Percentiles rank a stretch among this genome's conserved stretches.
Conservation (phyloP, 2,888 invertebrate species). For the Chrysolina americana region DNA sequence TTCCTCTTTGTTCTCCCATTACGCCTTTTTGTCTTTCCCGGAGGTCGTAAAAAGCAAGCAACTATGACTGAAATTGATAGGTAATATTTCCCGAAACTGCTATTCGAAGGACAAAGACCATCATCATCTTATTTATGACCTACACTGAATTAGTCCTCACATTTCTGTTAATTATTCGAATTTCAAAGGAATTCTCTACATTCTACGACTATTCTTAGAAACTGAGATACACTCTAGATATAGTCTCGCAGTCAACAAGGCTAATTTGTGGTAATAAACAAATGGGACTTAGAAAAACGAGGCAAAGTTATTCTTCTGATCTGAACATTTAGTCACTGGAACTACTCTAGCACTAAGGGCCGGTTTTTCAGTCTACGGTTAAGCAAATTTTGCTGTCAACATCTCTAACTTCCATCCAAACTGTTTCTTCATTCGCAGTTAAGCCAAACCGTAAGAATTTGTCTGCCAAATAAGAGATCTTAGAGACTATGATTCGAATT, state of each 20-base stretch:
- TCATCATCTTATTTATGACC: constrained; percentile 16
- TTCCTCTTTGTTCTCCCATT: constrained; percentile 17
- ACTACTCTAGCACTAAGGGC: no score
- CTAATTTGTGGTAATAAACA: neutral
- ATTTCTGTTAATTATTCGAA: constrained; percentile 13
- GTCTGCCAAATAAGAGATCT: no score
- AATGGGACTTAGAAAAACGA: neutral
- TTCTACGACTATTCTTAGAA: constrained; percentile 13
- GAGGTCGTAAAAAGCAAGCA: constrained; percentile 20
- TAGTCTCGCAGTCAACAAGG: neutral
- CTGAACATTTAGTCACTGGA: no score
- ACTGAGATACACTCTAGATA: neutral
- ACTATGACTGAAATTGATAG: constrained; percentile 13
- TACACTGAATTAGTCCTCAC: constrained; percentile 6
- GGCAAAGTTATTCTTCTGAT: no score
- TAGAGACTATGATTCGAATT: no score
- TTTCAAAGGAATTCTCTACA: constrained; percentile 5
- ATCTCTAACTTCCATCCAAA: no score
- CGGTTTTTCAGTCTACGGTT: no score
- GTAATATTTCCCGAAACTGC: constrained; percentile 20
- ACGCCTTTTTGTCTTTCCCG: constrained; percentile 16
- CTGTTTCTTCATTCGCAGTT: no score
- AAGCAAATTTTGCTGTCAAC: no score
- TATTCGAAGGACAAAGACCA: neutral
- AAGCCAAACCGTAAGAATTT: no score